phyloP scores from a whole-genome alignment of 1,140 invertebrate species.

The Melipona quadrifasciata region DNA sequence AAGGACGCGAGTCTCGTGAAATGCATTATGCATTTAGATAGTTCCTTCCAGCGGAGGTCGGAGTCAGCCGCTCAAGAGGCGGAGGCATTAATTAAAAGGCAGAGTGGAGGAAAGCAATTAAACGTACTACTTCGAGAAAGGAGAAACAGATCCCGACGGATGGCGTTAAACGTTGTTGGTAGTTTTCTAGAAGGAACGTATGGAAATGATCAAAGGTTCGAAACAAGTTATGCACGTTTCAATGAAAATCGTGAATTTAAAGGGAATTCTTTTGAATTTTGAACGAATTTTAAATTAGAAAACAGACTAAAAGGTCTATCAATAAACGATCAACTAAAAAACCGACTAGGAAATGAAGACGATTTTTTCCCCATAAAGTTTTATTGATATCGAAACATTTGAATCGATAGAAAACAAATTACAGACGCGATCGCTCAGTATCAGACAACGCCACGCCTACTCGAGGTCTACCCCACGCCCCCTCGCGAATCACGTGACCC shows the following conservation, averaged over 20 bases:
- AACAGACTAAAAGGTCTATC: too few species aligned
- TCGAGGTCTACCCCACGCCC: too few species aligned
- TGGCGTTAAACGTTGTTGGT: constrained; percentile 24
- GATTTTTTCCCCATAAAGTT: too few species aligned
- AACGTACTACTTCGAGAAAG: constrained; percentile 47
- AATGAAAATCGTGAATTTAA: not conserved
- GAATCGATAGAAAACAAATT: too few species aligned
- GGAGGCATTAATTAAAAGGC: constrained; percentile 76
- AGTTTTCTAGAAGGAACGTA: not conserved
- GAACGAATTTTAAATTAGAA: too few species aligned
- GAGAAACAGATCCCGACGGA: constrained; percentile 47
- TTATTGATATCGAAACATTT: too few species aligned
- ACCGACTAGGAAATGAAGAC: too few species aligned
- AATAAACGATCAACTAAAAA: too few species aligned
- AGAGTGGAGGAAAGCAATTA: constrained; percentile 75
- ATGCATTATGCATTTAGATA: constrained; percentile 78
- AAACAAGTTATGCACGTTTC: not conserved
- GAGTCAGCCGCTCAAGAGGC: constrained; percentile 39
- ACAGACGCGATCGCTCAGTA: too few species aligned
- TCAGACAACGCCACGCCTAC: too few species aligned
- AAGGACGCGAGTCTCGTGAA: constrained; percentile 69
- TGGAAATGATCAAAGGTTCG: not conserved
- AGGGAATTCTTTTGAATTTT: too few species aligned
- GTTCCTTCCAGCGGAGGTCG: constrained; percentile 61
- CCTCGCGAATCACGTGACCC: too few species aligned